Base-by-base conservation (phyloP, 2,113 vertebrate species). In the Leptocoma aspasia region DNA sequence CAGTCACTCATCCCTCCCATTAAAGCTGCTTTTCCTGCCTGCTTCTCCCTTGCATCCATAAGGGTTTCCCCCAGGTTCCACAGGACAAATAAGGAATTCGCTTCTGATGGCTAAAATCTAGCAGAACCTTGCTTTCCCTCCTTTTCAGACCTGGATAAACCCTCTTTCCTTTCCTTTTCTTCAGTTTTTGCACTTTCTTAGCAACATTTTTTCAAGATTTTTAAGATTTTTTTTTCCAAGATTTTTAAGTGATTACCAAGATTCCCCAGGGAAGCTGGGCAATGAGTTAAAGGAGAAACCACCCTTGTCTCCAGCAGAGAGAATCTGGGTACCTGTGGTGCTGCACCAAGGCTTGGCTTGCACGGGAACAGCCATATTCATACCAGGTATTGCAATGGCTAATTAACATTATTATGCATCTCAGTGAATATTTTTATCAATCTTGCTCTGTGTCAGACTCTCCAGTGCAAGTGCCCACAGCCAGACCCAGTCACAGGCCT, bases 11-110 rank as follows among this genome's bases (percentile, higher is more conserved):
- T 82, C 61, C 69, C 65, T 71, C 1, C 0, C 39, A 17, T 50
- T 79, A 49, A 79, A 82, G 30, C 70, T 87, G 47, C 52, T 87
- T 84, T 91, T 66, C 28, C 64, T 83, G 92, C 77, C 64, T 92
- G 28, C 33, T 54, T 37, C 59, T 75, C 33, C 33, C 42, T 68
- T 37, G 42, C 54, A 60, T 49, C 50, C 9, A 8, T 52, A 39
- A 81, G 37, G 35, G 11, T 63, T 86, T 66, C 45, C 64, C 17
- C 10, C 33, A 63, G 59, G 42, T 90, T 83, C 68, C 69, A 35
- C 28, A 39, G 59, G 27, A 73, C 16, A 91, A 86, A 66, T 21
- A 61, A 53, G 54, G 57, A 90, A 72, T 81, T 57, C 8, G 57
- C 65, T 89, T 92, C 45, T 65, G n/a, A n/a, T 16, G 13, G 12